phyloP scores from a whole-genome alignment of 1,140 invertebrate species.

The Plodia interpunctella region DNA sequence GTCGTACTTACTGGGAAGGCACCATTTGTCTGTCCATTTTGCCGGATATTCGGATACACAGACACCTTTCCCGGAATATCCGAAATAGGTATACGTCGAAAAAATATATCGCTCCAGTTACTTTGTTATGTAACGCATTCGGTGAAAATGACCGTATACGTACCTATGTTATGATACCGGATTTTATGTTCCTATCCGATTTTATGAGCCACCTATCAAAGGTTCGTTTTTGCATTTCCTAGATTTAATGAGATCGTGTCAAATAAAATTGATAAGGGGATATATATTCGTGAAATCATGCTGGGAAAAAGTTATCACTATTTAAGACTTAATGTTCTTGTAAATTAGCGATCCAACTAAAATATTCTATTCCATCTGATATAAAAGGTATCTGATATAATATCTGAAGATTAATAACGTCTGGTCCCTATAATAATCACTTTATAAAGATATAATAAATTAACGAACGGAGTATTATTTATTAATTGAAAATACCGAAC shows the following conservation, averaged over 20 bases:
- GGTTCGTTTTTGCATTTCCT: background rate
- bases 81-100: background rate
- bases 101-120: background rate
- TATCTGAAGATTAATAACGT: no score
- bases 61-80: conserved; percentile 2
- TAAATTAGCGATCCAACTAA: no score
- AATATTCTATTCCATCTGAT: no score
- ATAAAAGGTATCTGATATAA: background rate
- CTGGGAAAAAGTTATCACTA: no score
- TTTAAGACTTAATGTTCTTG: no score
- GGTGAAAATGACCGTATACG: background rate
- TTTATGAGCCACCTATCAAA: no score
- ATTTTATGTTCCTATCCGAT: background rate
- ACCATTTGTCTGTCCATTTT: conserved; percentile 7
- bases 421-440: no score
- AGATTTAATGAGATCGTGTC: background rate
- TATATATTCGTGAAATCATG: no score
- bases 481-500: no score
- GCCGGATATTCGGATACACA: conserved; percentile 1
- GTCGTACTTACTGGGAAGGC: background rate
- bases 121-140: background rate
- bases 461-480: no score
- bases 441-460: no score
- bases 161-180: background rate
- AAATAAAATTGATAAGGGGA: background rate